These are phyloP conservation scores for Muschampia plurimacula DNA, from an alignment of 2,888 invertebrate genomes.

Conservation along the genomic window DNA sequence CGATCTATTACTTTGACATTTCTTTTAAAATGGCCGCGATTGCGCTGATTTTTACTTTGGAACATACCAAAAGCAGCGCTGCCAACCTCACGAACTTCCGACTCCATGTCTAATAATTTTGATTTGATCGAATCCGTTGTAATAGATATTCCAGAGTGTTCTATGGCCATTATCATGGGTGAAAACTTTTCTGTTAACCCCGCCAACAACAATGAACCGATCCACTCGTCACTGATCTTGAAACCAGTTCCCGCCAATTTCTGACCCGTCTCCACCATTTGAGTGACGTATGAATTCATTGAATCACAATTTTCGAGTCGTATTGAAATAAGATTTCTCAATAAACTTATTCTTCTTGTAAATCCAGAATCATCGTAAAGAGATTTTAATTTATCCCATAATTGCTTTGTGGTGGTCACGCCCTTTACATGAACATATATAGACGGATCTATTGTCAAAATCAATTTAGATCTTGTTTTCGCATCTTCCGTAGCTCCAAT, in stretches of 20 bases:
- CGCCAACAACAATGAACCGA: background rate
- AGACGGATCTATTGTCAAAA: background rate
- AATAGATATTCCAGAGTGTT: background rate
- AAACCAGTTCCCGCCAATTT: slow-evolving; percentile 1
- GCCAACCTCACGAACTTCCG: slow-evolving; percentile 1
- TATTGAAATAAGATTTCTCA: background rate
- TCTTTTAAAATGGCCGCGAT: background rate
- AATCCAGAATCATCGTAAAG: slow-evolving; percentile 1
- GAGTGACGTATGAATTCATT: background rate
- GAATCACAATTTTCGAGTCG: background rate
- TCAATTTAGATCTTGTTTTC: background rate
- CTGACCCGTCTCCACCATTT: background rate
- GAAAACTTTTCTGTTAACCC: background rate
- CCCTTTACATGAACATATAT: background rate
- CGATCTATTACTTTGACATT: background rate
- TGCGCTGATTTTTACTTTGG: slow-evolving; percentile 6
- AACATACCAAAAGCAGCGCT: slow-evolving; percentile 1
- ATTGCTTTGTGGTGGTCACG: background rate
- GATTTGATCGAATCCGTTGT: background rate
- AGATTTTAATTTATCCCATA: background rate
- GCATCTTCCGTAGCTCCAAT: background rate
- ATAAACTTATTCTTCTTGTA: background rate
- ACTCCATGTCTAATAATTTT: background rate
- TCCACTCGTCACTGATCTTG: background rate
- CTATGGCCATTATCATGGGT: background rate